These are phyloP conservation scores for Galago senegalensis DNA, from an alignment of 2,797 vertebrate species.

Conservation along the genomic window DNA sequence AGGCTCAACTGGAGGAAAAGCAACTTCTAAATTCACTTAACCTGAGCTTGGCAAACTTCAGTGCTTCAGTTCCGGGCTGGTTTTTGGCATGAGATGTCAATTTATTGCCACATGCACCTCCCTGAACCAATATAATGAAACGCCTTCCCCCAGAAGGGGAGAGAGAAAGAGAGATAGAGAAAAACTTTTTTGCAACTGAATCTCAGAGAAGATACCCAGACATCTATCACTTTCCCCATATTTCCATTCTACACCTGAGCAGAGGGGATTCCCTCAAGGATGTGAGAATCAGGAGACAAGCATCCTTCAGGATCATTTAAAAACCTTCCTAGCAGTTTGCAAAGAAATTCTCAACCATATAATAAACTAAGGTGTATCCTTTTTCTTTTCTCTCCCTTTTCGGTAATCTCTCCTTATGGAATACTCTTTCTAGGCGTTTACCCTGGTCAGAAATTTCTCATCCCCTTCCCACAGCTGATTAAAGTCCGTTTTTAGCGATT, in stretches of 20 bases:
- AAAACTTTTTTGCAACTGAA: background rate
- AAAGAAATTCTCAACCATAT: background rate
- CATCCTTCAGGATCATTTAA: background rate
- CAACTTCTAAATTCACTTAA: background rate
- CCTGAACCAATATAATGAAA: background rate
- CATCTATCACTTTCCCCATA: background rate
- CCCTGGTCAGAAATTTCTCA: background rate
- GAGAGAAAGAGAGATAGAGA: background rate
- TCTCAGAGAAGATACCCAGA: background rate
- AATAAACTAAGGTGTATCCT: background rate
- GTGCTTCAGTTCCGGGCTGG: background rate
- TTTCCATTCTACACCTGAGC: background rate
- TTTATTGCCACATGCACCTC: background rate
- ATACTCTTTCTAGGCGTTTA: background rate
- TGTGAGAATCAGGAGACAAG: background rate
- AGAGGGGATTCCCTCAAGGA: background rate
- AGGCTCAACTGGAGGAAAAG: background rate
- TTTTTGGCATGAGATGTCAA: background rate
- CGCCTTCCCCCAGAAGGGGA: background rate
- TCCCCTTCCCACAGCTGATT: background rate
- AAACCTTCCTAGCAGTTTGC: background rate
- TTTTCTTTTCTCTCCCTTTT: background rate
- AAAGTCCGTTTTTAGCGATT: conserved; percentile 48
- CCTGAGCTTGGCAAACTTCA: background rate
- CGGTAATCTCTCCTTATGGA: background rate